Conservation (phyloP, 2,113 vertebrate species). For the Campylorhamphus procurvoides region DNA sequence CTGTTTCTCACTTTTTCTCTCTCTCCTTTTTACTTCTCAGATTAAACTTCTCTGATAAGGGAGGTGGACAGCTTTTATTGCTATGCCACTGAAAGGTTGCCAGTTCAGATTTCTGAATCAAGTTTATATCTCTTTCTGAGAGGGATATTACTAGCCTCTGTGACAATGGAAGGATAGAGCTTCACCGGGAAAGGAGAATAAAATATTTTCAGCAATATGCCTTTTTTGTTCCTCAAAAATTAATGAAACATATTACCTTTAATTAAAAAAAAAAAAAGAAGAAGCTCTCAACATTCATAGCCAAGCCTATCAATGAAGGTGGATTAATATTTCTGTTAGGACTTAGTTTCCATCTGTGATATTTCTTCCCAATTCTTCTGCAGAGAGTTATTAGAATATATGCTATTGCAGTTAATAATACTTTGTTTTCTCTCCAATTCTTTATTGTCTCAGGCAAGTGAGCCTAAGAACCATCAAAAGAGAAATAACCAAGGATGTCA, state of each 20-base stretch:
- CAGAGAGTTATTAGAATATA: background rate
- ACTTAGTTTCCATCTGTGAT: background rate
- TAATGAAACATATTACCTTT: background rate
- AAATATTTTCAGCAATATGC: background rate
- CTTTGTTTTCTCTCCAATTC: background rate
- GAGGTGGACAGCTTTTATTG: background rate
- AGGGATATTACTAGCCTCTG: background rate
- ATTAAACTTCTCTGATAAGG: background rate
- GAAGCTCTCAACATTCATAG: background rate
- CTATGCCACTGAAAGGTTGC: background rate
- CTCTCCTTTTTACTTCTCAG: background rate
- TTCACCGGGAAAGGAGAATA: background rate
- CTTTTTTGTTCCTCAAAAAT: background rate
- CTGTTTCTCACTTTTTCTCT: background rate
- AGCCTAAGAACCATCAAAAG: background rate
- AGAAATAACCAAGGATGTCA: background rate
- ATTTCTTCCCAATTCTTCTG: background rate
- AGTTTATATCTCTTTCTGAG: background rate
- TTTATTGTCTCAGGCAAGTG: background rate
- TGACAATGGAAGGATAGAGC: background rate
- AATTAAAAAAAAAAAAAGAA: background rate
- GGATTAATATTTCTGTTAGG: background rate
- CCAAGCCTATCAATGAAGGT: background rate
- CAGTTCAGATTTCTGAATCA: background rate
- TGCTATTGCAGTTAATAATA: background rate